phyloP scores from a whole-genome alignment of 2,113 vertebrate genomes.

The Rutilus rutilus region DNA sequence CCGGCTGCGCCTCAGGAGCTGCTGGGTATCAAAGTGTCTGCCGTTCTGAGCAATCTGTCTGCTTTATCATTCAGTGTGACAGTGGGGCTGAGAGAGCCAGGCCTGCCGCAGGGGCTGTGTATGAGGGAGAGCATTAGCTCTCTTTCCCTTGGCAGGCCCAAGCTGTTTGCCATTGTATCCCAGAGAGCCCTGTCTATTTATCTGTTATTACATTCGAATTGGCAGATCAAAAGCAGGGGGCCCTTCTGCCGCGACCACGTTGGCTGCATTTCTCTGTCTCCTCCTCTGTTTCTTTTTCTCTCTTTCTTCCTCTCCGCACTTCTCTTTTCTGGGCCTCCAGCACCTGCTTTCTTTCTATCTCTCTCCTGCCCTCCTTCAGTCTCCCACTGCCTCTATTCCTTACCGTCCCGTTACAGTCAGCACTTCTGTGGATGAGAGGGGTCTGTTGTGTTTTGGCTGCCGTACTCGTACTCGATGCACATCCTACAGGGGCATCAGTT shows the following conservation, averaged over 20 bases:
- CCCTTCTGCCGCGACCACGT: conserved; percentile 65
- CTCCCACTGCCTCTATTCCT: neutral
- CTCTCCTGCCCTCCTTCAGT: conserved; percentile 1
- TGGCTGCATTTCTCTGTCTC: conserved; percentile 62
- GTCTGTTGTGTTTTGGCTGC: conserved; percentile 42
- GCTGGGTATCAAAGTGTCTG: conserved; percentile 79
- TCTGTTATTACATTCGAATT: conserved; percentile 79
- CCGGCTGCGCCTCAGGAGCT: conserved; percentile 80
- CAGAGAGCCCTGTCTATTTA: conserved; percentile 76
- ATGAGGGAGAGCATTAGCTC: conserved; percentile 75
- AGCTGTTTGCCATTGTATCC: conserved; percentile 79
- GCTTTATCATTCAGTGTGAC: conserved; percentile 83
- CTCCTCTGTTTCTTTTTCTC: conserved; percentile 39
- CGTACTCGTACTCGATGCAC: neutral
- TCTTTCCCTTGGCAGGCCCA: conserved; percentile 76
- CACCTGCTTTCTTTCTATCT: conserved; percentile 49
- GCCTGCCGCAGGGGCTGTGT: conserved; percentile 69
- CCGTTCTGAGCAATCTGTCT: conserved; percentile 83
- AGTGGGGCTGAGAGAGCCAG: conserved; percentile 67
- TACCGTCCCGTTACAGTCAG: conserved; percentile 39
- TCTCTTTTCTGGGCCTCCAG: conserved; percentile 21
- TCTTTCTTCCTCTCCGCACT: conserved; percentile 18
- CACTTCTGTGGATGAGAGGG: conserved; percentile 54
- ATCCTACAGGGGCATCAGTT: conserved; percentile 44
- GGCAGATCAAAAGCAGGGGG: conserved; percentile 75